Base-by-base conservation (phyloP, 2,113 vertebrate genomes). In the Calidris pugnax region DNA sequence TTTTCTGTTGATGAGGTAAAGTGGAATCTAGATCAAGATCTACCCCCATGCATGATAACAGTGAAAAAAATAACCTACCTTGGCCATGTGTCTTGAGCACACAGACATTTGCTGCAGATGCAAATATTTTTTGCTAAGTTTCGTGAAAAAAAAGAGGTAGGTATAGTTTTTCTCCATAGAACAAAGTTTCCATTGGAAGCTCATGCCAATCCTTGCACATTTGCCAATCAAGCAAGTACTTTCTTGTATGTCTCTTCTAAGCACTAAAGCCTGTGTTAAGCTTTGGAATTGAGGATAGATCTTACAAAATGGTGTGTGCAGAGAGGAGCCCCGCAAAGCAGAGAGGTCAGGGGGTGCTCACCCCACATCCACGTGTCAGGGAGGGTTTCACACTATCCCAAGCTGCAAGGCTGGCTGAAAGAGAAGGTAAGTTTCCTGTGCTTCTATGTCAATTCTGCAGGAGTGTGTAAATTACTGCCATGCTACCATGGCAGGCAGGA, bases 341-440 rank as follows among this genome's bases (percentile, higher is more conserved):
- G 0, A 53, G 4, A n/a, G 72, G 18, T 2, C 7, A 24, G 39
- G 20, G 22, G 21, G 43, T 20, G 6, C 24, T 51, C 21, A 20
- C 8, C 18, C 6, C 32, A 19, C 33, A 7, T 13, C 33, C 37
- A 6, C 1, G 0, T 5, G 9, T 12, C 20, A 20, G 32, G 28
- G 13, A 50, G 28, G 43, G 32, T 79, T 88, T 45, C 26, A 55
- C 2, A 0, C 1, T 13, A 26, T 7, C 80, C 66, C n/a, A n/a
- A 12, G 20, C 35, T 53, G 41, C 62, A 47, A 39, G 50, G 41
- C 57, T 47, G 20, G 12, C 26, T 60, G 53, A 41, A 63, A 83
- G 45, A 47, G 37, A n/a, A 66, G 37, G 19, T 9, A 41, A 55
- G 7, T 51, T 22, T 27, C 35, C 45, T 66, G 12, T 57, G 59